These are phyloP conservation scores for Campylorhamphus procurvoides DNA, from an alignment of 2,113 vertebrate genomes.

Conservation along the genomic window DNA sequence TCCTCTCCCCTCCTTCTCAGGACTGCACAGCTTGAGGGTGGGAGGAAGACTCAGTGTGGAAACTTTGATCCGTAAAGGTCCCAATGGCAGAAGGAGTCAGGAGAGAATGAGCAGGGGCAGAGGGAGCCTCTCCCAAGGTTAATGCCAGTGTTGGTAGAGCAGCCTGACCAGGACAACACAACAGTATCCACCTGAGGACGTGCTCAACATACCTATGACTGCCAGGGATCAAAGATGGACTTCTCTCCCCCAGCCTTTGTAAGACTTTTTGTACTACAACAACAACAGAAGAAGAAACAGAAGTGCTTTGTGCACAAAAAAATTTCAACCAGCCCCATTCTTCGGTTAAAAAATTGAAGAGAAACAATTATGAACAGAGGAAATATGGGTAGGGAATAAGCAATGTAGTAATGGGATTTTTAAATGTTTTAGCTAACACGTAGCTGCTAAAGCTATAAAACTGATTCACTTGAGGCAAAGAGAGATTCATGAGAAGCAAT, in stretches of 20 bases:
- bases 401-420: slow-evolving; percentile 13
- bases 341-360: neutral
- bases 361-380: neutral
- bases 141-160: rapidly evolving
- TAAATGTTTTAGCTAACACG: slow-evolving; percentile 32
- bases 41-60: neutral
- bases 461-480: slow-evolving; percentile 30
- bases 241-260: neutral
- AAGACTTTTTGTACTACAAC: neutral
- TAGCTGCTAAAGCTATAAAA: slow-evolving; percentile 50
- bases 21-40: rapidly evolving
- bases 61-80: neutral
- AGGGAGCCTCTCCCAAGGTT: neutral
- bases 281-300: neutral
- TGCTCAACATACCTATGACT: neutral
- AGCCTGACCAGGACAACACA: neutral
- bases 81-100: neutral
- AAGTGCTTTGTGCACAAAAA: neutral
- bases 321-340: neutral
- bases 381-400: slow-evolving; percentile 12
- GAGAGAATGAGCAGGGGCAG: neutral
- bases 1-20: neutral
- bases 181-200: neutral
- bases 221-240: neutral
- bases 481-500: slow-evolving; percentile 34